A percentile compares a stretch with the other conserved stretches of the same genome.
These are phyloP conservation scores for Capreolus pygargus DNA, from an alignment of 2,113 vertebrate genomes.

Conservation along the genomic window DNA sequence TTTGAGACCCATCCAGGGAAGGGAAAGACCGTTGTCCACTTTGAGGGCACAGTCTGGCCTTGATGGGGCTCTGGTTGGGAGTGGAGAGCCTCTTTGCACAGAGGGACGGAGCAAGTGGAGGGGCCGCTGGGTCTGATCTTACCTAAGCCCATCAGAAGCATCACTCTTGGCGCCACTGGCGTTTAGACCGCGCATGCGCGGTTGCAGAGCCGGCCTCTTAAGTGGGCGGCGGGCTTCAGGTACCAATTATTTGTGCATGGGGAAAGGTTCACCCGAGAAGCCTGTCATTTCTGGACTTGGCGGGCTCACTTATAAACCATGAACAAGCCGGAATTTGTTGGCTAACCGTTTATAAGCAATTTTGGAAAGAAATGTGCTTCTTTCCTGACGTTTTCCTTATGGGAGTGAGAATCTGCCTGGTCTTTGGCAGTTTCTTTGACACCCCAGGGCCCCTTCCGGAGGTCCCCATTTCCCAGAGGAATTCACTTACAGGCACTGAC, in stretches of 20 bases:
- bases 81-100: rapidly evolving
- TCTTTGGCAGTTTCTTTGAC: background rate
- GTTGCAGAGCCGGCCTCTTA: background rate
- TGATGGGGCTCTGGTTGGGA: background rate
- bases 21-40: background rate
- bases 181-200: rapidly evolving
- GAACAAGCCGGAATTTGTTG: background rate
- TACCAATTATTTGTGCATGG: rapidly evolving
- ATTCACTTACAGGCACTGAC: background rate
- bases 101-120: background rate
- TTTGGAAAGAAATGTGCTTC: background rate
- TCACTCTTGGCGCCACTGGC: rapidly evolving
- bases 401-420: background rate
- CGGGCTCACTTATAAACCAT: rapidly evolving
- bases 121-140: rapidly evolving
- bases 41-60: background rate
- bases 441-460: background rate
- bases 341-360: background rate
- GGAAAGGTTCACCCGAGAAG: rapidly evolving
- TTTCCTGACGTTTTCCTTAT: background rate
- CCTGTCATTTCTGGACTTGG: background rate
- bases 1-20: background rate
- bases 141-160: rapidly evolving
- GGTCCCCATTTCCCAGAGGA: background rate
- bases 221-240: background rate